These are phyloP conservation scores for Bilobella aurantiaca DNA, from an alignment of 1,140 invertebrate genomes.

Conservation along the genomic window DNA sequence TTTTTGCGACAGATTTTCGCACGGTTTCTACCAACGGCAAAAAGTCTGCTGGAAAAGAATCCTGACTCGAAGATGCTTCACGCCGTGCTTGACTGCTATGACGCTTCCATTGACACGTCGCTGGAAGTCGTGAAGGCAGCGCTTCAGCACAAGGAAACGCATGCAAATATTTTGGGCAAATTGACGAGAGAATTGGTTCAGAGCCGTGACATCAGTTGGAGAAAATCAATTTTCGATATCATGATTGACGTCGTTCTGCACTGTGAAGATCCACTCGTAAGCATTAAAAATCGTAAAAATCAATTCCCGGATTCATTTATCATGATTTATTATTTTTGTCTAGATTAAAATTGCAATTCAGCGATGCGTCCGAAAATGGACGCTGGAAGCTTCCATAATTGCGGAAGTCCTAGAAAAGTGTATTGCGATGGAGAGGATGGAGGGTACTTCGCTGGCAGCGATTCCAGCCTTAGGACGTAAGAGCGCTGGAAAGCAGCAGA, in stretches of 20 bases:
- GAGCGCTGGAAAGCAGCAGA: no score
- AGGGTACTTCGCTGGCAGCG: neutral
- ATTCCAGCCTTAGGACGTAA: no score
- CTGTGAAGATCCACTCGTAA: slow-evolving; percentile 26
- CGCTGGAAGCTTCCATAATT: slow-evolving; percentile 52
- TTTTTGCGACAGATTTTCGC: slow-evolving; percentile 6
- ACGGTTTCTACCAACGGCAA: neutral
- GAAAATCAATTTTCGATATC: slow-evolving; percentile 19
- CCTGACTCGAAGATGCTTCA: slow-evolving; percentile 7
- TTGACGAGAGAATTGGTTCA: slow-evolving; percentile 17
- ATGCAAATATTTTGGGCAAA: slow-evolving; percentile 14
- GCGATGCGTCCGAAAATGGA: slow-evolving; percentile 31
- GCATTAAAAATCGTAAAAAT: neutral
- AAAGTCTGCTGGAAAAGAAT: slow-evolving; percentile 3
- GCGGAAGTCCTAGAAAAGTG: slow-evolving; percentile 46
- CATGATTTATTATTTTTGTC: neutral
- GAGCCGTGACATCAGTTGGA: neutral
- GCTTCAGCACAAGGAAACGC: slow-evolving; percentile 12
- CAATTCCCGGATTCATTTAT: no score
- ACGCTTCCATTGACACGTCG: slow-evolving; percentile 12
- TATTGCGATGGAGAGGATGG: slow-evolving; percentile 44
- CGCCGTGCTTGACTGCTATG: slow-evolving; percentile 24
- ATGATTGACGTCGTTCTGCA: slow-evolving; percentile 19
- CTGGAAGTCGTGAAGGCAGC: slow-evolving; percentile 6
- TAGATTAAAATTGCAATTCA: slow-evolving; percentile 30